Percentiles rank a stretch among this genome's conserved stretches.
Conservation (phyloP, 1,140 invertebrate genomes). For the Papilio polytes region DNA sequence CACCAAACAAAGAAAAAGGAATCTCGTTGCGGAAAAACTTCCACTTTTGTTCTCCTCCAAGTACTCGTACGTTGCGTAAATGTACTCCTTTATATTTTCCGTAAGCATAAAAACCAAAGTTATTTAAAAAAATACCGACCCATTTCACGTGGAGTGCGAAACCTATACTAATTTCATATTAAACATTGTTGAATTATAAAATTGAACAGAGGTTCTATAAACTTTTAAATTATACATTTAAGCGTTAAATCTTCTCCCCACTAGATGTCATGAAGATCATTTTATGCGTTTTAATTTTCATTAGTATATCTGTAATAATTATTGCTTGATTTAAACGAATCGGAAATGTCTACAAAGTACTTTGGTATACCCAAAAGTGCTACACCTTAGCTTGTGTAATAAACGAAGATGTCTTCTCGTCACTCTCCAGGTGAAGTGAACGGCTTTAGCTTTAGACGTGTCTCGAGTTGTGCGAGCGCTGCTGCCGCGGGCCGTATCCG, state of each 20-base stretch:
- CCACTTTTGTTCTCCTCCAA: slow-evolving; percentile 68
- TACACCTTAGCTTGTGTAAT: background rate
- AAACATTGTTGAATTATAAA: too few species aligned
- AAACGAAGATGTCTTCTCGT: slow-evolving; percentile 1
- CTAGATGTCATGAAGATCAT: too few species aligned
- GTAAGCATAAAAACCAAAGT: background rate
- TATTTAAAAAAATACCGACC: background rate
- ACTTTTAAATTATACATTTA: too few species aligned
- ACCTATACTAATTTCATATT: background rate
- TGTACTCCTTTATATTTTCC: slow-evolving; percentile 13
- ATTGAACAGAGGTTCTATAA: too few species aligned
- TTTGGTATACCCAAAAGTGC: background rate
- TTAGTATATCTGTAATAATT: too few species aligned
- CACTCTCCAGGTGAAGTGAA: background rate
- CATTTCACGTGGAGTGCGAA: background rate
- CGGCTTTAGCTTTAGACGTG: background rate
- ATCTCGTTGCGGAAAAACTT: slow-evolving; percentile 80
- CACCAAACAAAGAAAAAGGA: slow-evolving; percentile 82
- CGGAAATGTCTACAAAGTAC: too few species aligned
- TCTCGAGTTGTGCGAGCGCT: slow-evolving; percentile 42
- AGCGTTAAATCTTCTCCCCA: too few species aligned
- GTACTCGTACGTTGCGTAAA: slow-evolving; percentile 32
- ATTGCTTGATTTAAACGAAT: too few species aligned
- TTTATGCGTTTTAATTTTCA: too few species aligned
- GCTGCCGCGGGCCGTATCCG: slow-evolving; percentile 48